Base-by-base conservation (phyloP, 2,888 invertebrate species). In the Drosophila rellima region DNA sequence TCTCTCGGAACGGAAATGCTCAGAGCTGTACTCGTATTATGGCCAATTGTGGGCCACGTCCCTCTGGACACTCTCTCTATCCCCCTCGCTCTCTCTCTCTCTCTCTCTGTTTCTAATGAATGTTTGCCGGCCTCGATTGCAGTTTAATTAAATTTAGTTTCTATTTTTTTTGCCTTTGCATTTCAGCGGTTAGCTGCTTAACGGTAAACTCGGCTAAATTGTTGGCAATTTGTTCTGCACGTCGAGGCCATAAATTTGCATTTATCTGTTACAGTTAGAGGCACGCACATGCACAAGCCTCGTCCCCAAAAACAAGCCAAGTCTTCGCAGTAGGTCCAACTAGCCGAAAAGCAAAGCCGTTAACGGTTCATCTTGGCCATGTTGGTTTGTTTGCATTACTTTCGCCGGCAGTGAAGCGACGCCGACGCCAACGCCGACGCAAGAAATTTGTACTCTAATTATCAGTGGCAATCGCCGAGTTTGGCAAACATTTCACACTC, bases 381-480 rank as follows among this genome's bases (percentile, higher is more conserved):
- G 56, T 67, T 17, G 42, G 40, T 23, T 51, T 61, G 42, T 67
- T 76, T 54, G 17, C 37, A 31, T 63, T 78, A 83, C 83, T 83
- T 83, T 83, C 83, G 87, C 89, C 69, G 66, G 87, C 82, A 83
- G 61, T 89, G 81, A 78, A 88, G 82, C 82, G 65, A 62, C 63
- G 62, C 67, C 52, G 7, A 29, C 40, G 29, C n/a, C 29, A 67
- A 68, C 69, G 51, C 63, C 74, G 40, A 75, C 75, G 74, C 75
- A 69, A 71, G 80, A 77, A 83, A 88, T 84, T 81, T 83, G 72
- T 84, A 87, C 73, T 81, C 82, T 87, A 84, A 84, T 84, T 84
- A 84, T 87, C 69, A 80, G 68, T 59, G 11, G 35, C 44, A 57
- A 31, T 63, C 45, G 47, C 47, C 52, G 55, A 48, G 55, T 63